Conservation (phyloP, 2,888 invertebrate genomes). For the Leucophora obtusa region DNA sequence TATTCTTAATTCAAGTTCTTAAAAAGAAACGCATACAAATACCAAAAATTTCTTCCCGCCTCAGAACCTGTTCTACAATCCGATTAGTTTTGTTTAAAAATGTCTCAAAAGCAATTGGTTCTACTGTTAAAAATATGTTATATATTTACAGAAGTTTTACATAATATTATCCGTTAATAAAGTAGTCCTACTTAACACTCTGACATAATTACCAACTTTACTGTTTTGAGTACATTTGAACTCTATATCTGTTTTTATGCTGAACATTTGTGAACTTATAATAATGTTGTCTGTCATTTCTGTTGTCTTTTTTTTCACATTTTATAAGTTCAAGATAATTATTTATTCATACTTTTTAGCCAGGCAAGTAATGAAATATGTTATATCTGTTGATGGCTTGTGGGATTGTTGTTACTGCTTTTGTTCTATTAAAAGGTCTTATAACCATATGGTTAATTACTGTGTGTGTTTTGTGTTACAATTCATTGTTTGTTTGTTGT, state of each 20-base stretch:
- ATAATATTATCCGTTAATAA: too few species aligned
- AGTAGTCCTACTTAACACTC: too few species aligned
- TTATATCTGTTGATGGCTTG: neutral
- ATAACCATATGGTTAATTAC: constrained; percentile 12
- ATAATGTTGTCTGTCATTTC: neutral
- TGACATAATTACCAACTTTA: too few species aligned
- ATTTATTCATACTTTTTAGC: constrained; percentile 37
- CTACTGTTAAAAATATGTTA: too few species aligned
- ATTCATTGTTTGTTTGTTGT: neutral
- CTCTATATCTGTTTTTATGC: neutral
- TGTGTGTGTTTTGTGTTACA: neutral
- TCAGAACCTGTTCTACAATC: too few species aligned
- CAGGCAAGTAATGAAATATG: constrained; percentile 20
- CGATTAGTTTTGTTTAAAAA: too few species aligned
- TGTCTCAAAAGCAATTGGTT: too few species aligned
- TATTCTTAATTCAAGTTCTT: too few species aligned
- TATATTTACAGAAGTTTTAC: too few species aligned
- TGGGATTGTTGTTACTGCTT: neutral
- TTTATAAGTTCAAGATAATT: neutral
- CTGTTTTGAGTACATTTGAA: neutral
- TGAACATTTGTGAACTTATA: neutral
- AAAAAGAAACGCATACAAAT: too few species aligned
- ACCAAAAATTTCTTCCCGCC: too few species aligned
- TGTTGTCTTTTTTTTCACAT: neutral
- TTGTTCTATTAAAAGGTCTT: neutral